These are phyloP conservation scores for Plagiodera versicolora DNA, from an alignment of 2,888 invertebrate genomes.

Conservation along the genomic window DNA sequence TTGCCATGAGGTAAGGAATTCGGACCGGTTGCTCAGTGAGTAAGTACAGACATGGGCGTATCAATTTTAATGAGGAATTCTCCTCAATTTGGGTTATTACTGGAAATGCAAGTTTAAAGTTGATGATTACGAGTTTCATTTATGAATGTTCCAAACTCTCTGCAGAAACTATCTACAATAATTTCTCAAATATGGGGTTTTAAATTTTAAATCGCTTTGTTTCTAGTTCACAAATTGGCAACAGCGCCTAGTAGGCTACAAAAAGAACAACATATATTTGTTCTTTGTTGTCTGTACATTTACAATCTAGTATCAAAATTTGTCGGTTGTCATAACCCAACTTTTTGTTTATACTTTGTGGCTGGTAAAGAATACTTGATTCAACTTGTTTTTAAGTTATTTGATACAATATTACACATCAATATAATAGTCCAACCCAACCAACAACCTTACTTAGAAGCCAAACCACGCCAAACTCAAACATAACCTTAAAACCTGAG, in stretches of 20 bases:
- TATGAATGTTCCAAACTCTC: not conserved
- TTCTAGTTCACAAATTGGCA: slow-evolving; percentile 7
- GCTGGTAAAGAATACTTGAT: no score
- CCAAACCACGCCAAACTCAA: no score
- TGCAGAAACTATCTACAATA: slow-evolving; percentile 2
- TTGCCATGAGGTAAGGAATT: slow-evolving; percentile 6
- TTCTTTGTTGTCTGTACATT: no score
- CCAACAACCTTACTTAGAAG: no score
- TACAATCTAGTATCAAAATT: no score
- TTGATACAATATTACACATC: no score
- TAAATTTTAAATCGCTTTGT: slow-evolving; percentile 1
- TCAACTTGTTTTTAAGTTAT: no score
- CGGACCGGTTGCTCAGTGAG: not conserved
- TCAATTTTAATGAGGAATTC: not conserved
- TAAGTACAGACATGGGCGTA: no score
- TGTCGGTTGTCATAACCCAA: no score
- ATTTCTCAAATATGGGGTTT: not conserved
- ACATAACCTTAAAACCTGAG: no score
- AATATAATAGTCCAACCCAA: no score
- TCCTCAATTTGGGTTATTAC: slow-evolving; percentile 1
- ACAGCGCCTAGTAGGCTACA: not conserved
- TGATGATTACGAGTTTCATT: not conserved
- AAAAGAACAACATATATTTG: not conserved
- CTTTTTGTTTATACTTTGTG: no score
- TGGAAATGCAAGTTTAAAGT: not conserved